Evolutionary conservation across 2,888 invertebrate species (phyloP), one percentile per base, ranked within the genome.

Genomic region (Chironomus tentans): DNA sequence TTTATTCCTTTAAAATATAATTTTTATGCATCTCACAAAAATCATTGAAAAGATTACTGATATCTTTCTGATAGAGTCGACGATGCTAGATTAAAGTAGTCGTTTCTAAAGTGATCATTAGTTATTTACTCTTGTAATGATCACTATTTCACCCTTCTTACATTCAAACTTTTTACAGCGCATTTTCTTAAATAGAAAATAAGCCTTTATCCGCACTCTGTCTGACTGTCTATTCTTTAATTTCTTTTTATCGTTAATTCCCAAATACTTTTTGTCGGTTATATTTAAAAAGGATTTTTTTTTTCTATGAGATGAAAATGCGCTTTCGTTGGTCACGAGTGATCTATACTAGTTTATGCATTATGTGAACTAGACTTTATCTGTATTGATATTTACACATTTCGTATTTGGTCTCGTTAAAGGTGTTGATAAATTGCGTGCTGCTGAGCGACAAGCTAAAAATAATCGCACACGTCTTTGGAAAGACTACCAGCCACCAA

Each of bases 401-500:
- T 38, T 7, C 10, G 10, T 38, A 10, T 10, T 38, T 38, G 78
- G 79, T 38, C 38, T 38, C 2, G 1, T 38, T 2, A 0, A 48
- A 85, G 92, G 95, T 68, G 91, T 94, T 4, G 92, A 95, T 75
- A 90, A 92, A 79, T 86, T 97, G 18, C 88, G 96, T 79, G 87
- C 89, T 50, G 95, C 96, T 0, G 97, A 98, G 82, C 91, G 90
- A 79, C 83, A 86, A 50, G 98, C 97, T 0, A 98, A 97, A 84
- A 95, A 95, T 61, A 91, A 91, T 76, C 91, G 90, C 78, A 83
- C 93, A 2, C 88, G 97, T 18, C 87, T 97, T 68, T 99, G 99
- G 99, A 92, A 92, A 79, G 93, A 96, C 81, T 98, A 93, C 83
- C 90, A 90, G 79, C 92, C 93, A 38, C 89, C 87, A 78, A 88